Evolutionary conservation across 2,797 vertebrate species (phyloP).

Genomic region (Allenopithecus nigroviridis): DNA sequence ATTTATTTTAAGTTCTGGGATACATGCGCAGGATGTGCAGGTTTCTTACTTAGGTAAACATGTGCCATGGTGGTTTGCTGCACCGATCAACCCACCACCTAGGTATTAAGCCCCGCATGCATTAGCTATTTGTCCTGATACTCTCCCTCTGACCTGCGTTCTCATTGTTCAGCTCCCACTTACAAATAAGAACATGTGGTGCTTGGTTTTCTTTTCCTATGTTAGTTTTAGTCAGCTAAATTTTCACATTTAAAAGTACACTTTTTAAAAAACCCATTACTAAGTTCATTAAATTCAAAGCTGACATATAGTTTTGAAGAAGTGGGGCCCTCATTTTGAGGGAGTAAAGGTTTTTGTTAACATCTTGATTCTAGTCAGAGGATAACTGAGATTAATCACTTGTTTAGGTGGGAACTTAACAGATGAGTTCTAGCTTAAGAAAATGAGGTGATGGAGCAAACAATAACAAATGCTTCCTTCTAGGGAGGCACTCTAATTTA

Average conservation of each 20-base stretch:
- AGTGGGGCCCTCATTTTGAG: not conserved
- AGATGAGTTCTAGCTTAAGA: not conserved
- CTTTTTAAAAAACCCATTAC: conserved; percentile 3
- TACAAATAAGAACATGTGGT: too few relatives aligned
- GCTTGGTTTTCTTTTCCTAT: too few relatives aligned
- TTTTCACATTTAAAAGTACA: too few relatives aligned
- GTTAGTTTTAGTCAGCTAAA: too few relatives aligned
- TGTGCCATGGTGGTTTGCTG: too few relatives aligned
- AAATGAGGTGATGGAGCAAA: not conserved
- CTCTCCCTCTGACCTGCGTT: too few relatives aligned
- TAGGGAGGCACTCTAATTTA: not conserved
- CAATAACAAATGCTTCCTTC: not conserved
- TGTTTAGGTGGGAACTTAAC: not conserved
- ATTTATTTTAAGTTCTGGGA: not conserved
- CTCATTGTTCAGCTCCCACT: too few relatives aligned
- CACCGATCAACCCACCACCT: too few relatives aligned
- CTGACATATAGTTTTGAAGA: not conserved
- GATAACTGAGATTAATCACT: not conserved
- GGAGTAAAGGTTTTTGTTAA: not conserved
- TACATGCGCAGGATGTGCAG: not conserved
- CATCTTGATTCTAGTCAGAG: not conserved
- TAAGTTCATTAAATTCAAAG: conserved; percentile 12
- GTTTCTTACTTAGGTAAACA: too few relatives aligned
- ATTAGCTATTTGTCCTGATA: too few relatives aligned
- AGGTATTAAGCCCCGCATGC: too few relatives aligned